These are phyloP conservation scores for Anableps anableps DNA, from an alignment of 2,797 vertebrate genomes.

Conservation along the genomic window DNA sequence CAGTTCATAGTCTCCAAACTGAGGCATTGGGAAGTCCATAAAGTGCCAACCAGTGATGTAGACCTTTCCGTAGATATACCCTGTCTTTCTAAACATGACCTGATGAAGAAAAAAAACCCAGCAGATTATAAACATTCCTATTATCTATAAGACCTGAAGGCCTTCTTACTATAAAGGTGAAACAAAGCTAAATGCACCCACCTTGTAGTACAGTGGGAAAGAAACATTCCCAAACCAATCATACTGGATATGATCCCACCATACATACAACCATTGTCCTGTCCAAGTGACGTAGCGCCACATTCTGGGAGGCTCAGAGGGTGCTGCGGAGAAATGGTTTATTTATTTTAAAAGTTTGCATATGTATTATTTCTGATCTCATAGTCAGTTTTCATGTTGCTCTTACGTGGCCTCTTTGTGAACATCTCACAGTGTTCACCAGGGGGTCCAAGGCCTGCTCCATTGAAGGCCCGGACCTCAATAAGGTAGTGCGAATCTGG, in stretches of 20 bases:
- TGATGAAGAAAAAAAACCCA: conserved; percentile 47
- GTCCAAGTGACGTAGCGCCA: conserved; percentile 86
- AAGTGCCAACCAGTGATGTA: conserved; percentile 95
- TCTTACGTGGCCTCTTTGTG: conserved; percentile 95
- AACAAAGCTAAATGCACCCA: not conserved
- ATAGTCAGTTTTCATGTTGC: not conserved
- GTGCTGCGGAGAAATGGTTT: conserved; percentile 81
- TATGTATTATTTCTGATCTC: not conserved
- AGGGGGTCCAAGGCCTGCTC: conserved; percentile 92
- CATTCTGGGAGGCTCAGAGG: conserved; percentile 90
- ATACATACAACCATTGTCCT: conserved; percentile 88
- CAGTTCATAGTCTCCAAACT: conserved; percentile 90
- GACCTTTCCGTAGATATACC: conserved; percentile 91
- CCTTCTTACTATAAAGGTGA: not conserved
- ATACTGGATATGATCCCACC: conserved; percentile 93
- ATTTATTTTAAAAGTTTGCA: not conserved
- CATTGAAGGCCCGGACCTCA: conserved; percentile 93
- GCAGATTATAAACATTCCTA: not conserved
- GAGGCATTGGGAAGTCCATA: conserved; percentile 94
- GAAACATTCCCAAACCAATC: conserved; percentile 92
- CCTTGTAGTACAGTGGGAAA: conserved; percentile 96
- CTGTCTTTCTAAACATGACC: conserved; percentile 95
- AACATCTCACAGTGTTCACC: conserved; percentile 87
- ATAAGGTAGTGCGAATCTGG: conserved; percentile 93
- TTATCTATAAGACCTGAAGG: fast-evolving